A percentile compares a stretch with the other conserved stretches of the same genome.
These are phyloP conservation scores for Automeris io DNA, from an alignment of 2,888 invertebrate genomes.

Conservation along the genomic window DNA sequence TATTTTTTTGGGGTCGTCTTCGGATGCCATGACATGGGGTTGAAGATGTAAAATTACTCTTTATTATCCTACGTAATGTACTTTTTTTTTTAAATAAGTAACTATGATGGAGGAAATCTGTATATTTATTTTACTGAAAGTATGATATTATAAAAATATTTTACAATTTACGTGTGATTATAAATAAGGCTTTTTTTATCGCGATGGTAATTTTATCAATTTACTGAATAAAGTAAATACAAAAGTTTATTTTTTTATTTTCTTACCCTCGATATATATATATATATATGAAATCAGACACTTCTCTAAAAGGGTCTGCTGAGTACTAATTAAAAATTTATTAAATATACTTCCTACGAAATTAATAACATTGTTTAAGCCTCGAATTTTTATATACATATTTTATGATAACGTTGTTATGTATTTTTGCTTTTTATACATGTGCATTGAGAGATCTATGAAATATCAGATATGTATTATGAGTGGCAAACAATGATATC, in stretches of 20 bases:
- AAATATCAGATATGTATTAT: no score
- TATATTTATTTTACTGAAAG: slow-evolving; percentile 16
- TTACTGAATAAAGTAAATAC: slow-evolving; percentile 25
- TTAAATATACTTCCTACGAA: no score
- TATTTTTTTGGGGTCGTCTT: slow-evolving; percentile 24
- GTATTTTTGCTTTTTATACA: no score
- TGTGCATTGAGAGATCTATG: no score
- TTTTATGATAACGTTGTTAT: no score
- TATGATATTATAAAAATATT: slow-evolving; percentile 2
- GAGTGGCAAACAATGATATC: no score
- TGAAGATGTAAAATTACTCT: slow-evolving; percentile 14
- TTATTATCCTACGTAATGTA: slow-evolving; percentile 7
- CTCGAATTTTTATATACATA: no score
- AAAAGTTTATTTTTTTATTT: neutral
- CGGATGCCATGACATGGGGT: slow-evolving; percentile 47
- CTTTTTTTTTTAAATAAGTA: neutral
- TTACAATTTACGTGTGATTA: slow-evolving; percentile 4
- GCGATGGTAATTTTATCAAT: slow-evolving; percentile 13
- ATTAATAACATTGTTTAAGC: no score
- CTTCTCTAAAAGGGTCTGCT: no score
- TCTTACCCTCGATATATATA: neutral
- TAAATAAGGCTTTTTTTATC: slow-evolving; percentile 3
- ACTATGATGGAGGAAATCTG: slow-evolving; percentile 2
- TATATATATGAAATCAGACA: no score
- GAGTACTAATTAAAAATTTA: no score